Conservation (phyloP, 2,888 invertebrate genomes). For the Clusia tigrina region DNA sequence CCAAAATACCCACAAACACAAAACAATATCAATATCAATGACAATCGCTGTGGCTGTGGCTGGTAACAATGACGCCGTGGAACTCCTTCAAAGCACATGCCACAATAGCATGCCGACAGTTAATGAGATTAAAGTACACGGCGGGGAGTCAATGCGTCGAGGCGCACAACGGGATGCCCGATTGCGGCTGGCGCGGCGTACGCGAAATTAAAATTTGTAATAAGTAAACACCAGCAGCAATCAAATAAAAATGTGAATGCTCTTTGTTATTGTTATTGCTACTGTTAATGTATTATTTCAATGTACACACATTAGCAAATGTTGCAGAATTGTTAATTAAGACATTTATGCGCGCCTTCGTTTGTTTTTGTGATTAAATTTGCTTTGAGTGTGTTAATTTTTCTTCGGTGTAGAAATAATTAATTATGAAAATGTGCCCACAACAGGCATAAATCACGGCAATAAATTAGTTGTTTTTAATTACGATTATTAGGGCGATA, state of each 20-base stretch:
- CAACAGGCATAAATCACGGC: slow-evolving; percentile 52
- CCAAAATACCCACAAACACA: slow-evolving; percentile 18
- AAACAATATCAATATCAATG: slow-evolving; percentile 3
- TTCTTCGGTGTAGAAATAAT: slow-evolving; percentile 9
- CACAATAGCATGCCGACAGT: slow-evolving; percentile 43
- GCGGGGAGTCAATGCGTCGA: slow-evolving; percentile 36
- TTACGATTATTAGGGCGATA: slow-evolving; percentile 61
- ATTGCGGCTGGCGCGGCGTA: too few species aligned
- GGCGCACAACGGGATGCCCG: slow-evolving; percentile 1
- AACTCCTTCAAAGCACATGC: slow-evolving; percentile 22
- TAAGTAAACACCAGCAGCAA: background rate
- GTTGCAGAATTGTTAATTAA: too few species aligned
- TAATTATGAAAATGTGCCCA: slow-evolving; percentile 23
- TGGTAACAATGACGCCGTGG: background rate
- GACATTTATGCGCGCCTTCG: background rate
- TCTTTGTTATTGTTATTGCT: too few species aligned
- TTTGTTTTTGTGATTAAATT: too few species aligned
- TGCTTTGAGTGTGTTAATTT: background rate
- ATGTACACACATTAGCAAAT: too few species aligned
- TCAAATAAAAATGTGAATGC: slow-evolving; percentile 6
- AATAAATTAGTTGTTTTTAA: slow-evolving; percentile 61
- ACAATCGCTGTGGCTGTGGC: background rate
- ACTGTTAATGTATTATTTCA: too few species aligned
- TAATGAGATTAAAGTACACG: slow-evolving; percentile 56
- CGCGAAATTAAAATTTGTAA: background rate